Evolutionary conservation across 2,797 vertebrate species (phyloP).

Genomic region (Varecia variegata): DNA sequence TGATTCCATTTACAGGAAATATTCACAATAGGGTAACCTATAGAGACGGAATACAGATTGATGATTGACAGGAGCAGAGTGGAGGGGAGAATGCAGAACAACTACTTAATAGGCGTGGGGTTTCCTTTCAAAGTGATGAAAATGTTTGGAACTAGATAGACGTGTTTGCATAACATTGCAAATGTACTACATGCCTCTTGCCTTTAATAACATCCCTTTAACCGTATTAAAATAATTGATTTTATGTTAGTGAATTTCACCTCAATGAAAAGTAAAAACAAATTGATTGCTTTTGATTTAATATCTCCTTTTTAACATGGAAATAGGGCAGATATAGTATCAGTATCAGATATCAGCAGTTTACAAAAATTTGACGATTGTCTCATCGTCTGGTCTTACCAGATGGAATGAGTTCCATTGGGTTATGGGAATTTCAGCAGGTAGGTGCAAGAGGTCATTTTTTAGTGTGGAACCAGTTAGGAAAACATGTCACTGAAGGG

Average conservation of each 20-base stretch:
- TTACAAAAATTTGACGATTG: neutral
- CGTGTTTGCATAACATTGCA: neutral
- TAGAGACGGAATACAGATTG: neutral
- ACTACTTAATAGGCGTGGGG: neutral
- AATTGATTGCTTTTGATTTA: neutral
- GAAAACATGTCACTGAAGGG: neutral
- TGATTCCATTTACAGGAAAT: neutral
- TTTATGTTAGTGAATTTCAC: neutral
- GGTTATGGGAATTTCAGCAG: neutral
- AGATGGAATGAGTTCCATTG: neutral
- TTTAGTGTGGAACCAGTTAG: neutral
- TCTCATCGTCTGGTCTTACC: neutral
- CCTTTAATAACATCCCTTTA: neutral
- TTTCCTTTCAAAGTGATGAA: neutral
- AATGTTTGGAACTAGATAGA: neutral
- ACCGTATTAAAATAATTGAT: neutral
- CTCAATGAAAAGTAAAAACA: neutral
- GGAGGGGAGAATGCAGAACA: neutral
- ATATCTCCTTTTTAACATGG: neutral
- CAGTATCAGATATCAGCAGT: neutral
- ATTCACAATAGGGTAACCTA: neutral
- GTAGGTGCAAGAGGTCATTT: neutral
- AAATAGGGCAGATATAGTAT: neutral
- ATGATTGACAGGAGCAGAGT: neutral
- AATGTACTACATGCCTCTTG: neutral